A percentile compares a stretch with the other conserved stretches of the same genome.
These are phyloP conservation scores for Agriopis aurantiaria DNA, from an alignment of 2,888 invertebrate species.

Conservation along the genomic window DNA sequence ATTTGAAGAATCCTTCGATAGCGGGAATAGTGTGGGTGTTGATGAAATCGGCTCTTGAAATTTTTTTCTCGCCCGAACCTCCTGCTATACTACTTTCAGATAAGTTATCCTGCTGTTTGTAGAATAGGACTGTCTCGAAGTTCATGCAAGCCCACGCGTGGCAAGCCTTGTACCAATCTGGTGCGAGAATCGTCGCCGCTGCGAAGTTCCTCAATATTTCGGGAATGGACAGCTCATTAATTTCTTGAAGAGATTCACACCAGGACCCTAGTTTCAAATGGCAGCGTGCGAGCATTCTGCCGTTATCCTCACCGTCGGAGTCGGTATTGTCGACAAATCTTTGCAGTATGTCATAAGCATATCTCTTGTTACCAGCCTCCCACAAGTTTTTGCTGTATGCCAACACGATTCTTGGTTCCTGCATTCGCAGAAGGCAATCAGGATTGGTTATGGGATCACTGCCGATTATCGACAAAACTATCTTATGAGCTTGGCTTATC, in stretches of 20 bases:
- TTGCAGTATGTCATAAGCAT: conserved; percentile 92
- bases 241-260: conserved; percentile 95
- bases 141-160: conserved; percentile 99
- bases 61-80: conserved; percentile 78
- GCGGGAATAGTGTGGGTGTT: conserved; percentile 93
- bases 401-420: conserved; percentile 94
- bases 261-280: conserved; percentile 98
- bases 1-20: conserved; percentile 97
- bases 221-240: conserved; percentile 92
- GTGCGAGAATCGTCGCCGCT: conserved; percentile 93
- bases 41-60: conserved; percentile 75
- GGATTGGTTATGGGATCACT: conserved; percentile 91
- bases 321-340: conserved; percentile 89
- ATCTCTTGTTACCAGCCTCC: conserved; percentile 92
- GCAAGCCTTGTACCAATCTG: conserved; percentile 98
- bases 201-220: conserved; percentile 91
- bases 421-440: conserved; percentile 90
- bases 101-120: conserved; percentile 83
- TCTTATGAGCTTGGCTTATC: conserved; percentile 95
- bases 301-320: conserved; percentile 84
- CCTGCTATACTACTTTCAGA: conserved; percentile 79
- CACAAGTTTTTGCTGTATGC: conserved; percentile 99
- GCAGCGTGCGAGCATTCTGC: conserved; percentile 90
- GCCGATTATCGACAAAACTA: conserved; percentile 93
- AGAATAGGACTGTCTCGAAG: conserved; percentile 94